Evolutionary conservation across 2,888 invertebrate species (phyloP).

Genomic region (Scaptomyza tumidula): DNA sequence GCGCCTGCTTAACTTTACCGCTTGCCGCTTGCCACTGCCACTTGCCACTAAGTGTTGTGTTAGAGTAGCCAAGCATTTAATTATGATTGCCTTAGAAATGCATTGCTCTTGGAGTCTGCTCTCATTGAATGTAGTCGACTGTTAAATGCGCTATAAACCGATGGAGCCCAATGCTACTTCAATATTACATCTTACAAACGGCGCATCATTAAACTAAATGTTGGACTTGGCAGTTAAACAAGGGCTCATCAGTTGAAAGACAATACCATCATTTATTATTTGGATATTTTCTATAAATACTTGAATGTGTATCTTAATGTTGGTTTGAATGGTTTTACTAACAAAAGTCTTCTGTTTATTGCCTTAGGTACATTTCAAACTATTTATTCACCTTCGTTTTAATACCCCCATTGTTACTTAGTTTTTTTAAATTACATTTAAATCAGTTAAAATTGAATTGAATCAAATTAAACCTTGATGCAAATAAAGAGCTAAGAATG

Average conservation of each 20-base stretch:
- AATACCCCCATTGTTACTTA: too few species aligned
- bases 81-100: slow-evolving; percentile 50
- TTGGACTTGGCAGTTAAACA: slow-evolving; percentile 1
- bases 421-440: too few species aligned
- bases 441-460: too few species aligned
- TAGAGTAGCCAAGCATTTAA: slow-evolving; percentile 51
- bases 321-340: too few species aligned
- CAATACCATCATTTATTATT: slow-evolving; percentile 16
- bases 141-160: slow-evolving; percentile 9
- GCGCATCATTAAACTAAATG: slow-evolving; percentile 4
- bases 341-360: background rate
- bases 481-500: too few species aligned
- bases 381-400: background rate
- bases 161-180: background rate
- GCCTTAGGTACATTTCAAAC: too few species aligned
- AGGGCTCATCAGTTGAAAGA: slow-evolving; percentile 16
- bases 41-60: slow-evolving; percentile 1
- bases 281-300: background rate
- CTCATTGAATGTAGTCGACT: slow-evolving; percentile 20
- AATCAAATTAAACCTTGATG: too few species aligned
- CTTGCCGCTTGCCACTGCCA: slow-evolving; percentile 5
- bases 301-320: too few species aligned
- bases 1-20: slow-evolving; percentile 1
- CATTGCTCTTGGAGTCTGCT: slow-evolving; percentile 19
- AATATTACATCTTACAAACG: background rate